A percentile compares a stretch with the other conserved stretches of the same genome.
phyloP scores from a whole-genome alignment of 2,113 vertebrate species.

The Australoheros scitulus region DNA sequence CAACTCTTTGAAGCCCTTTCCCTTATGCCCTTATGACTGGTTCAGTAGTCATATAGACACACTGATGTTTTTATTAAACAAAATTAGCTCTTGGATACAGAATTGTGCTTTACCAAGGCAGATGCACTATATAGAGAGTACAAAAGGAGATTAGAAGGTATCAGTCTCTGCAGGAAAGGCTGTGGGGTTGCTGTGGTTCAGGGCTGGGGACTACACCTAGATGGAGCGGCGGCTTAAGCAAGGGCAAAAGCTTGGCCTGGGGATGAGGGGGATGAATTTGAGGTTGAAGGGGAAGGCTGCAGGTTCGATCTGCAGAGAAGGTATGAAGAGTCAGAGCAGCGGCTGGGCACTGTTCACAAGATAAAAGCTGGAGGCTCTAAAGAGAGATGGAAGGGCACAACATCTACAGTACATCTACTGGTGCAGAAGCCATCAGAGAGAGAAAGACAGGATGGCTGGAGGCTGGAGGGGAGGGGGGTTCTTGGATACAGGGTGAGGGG shows the following conservation, averaged over 20 bases:
- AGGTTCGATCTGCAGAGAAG: slow-evolving; percentile 49
- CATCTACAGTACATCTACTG: slow-evolving; percentile 72
- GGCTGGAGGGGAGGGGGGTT: slow-evolving; percentile 37
- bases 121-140: slow-evolving; percentile 49
- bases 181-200: slow-evolving; percentile 48
- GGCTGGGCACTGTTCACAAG: slow-evolving; percentile 53
- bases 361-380: slow-evolving; percentile 57
- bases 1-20: slow-evolving; percentile 73
- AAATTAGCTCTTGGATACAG: slow-evolving; percentile 65
- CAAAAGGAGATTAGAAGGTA: slow-evolving; percentile 49
- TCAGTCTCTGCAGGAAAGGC: slow-evolving; percentile 60
- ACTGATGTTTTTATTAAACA: slow-evolving; percentile 37
- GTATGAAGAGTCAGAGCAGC: slow-evolving; percentile 50
- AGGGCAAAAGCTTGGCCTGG: slow-evolving; percentile 48
- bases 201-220: slow-evolving; percentile 46
- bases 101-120: slow-evolving; percentile 75
- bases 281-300: slow-evolving; percentile 13
- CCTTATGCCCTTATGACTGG: slow-evolving; percentile 44
- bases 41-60: slow-evolving; percentile 51
- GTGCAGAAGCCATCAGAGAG: slow-evolving; percentile 55
- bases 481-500: slow-evolving; percentile 57
- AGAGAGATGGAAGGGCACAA: slow-evolving; percentile 60
- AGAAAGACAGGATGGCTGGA: slow-evolving; percentile 59
- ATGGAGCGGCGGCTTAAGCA: slow-evolving; percentile 20
- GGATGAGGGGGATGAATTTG: slow-evolving; percentile 12